Conservation (phyloP, 2,797 vertebrate genomes). For the Erithacus rubecula region DNA sequence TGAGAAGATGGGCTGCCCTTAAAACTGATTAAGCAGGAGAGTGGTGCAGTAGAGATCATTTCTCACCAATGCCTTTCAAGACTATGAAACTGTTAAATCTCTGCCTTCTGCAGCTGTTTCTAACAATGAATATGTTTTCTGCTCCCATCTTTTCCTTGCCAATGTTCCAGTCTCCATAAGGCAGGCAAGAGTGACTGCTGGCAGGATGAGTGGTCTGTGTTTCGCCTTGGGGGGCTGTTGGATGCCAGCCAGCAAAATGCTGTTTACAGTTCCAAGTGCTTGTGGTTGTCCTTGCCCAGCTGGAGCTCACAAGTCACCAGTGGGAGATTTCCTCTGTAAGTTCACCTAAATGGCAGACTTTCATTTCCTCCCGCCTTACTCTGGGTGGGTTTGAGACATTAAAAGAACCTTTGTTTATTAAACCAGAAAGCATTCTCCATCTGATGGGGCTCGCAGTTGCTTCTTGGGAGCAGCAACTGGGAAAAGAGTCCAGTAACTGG, state of each 20-base stretch:
- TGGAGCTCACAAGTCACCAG: neutral
- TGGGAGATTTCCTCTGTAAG: neutral
- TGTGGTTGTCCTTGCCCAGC: neutral
- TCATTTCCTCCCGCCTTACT: neutral
- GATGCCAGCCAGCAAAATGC: neutral
- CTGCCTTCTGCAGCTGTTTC: neutral
- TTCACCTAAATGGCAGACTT: neutral
- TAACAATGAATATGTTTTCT: neutral
- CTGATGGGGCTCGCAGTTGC: rapidly evolving
- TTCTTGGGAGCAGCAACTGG: neutral
- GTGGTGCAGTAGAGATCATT: neutral
- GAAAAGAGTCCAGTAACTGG: neutral
- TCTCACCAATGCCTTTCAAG: neutral
- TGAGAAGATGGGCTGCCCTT: neutral
- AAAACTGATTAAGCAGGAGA: neutral
- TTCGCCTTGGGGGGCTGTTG: neutral
- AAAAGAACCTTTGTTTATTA: neutral
- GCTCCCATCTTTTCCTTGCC: neutral
- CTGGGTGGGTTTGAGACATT: neutral
- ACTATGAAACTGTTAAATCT: neutral
- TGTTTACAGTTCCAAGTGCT: neutral
- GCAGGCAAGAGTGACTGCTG: neutral
- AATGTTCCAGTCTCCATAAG: neutral
- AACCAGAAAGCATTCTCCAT: neutral
- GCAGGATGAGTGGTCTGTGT: neutral